A percentile compares a stretch with the other conserved stretches of the same genome.
Evolutionary conservation across 2,888 invertebrate species (phyloP).

Genomic region (Drosophila paramelanica): DNA sequence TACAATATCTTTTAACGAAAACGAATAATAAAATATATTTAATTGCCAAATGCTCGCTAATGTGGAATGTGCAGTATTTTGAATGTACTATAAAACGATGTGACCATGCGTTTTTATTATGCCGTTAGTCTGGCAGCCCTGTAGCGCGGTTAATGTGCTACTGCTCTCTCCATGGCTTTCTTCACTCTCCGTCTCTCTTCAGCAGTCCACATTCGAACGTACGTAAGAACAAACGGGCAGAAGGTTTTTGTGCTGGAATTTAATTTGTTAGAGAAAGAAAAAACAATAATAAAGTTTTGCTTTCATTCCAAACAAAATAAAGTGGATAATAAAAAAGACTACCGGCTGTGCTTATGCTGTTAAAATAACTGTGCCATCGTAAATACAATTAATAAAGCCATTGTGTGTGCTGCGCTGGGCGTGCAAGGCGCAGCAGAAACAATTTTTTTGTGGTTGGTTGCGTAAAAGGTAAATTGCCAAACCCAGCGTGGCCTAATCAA

Average conservation of each 20-base stretch:
- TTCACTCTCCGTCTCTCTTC: slow-evolving; percentile 68
- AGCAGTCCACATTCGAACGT: slow-evolving; percentile 66
- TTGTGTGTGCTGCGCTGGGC: slow-evolving; percentile 49
- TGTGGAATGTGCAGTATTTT: not conserved
- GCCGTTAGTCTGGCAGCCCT: slow-evolving; percentile 34
- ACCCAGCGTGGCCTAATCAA: slow-evolving; percentile 7
- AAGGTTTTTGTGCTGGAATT: slow-evolving; percentile 77
- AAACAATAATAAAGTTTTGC: slow-evolving; percentile 81
- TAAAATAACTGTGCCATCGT: slow-evolving; percentile 22
- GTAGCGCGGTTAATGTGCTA: slow-evolving; percentile 46
- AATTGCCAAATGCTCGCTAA: not conserved
- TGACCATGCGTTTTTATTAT: not conserved
- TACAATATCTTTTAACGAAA: not conserved
- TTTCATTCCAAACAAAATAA: slow-evolving; percentile 71
- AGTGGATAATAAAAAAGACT: slow-evolving; percentile 38
- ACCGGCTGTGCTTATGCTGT: slow-evolving; percentile 26
- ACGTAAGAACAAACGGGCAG: slow-evolving; percentile 64
- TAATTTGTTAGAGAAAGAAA: slow-evolving; percentile 82
- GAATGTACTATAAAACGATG: not conserved
- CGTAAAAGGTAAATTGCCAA: slow-evolving; percentile 72
- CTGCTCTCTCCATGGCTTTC: slow-evolving; percentile 60
- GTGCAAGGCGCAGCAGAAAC: slow-evolving; percentile 53
- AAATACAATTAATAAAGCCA: slow-evolving; percentile 17
- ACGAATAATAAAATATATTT: not conserved
- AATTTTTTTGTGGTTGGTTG: slow-evolving; percentile 62